Conservation (phyloP, 2,113 vertebrate genomes). For the Cynoglossus semilaevis region DNA sequence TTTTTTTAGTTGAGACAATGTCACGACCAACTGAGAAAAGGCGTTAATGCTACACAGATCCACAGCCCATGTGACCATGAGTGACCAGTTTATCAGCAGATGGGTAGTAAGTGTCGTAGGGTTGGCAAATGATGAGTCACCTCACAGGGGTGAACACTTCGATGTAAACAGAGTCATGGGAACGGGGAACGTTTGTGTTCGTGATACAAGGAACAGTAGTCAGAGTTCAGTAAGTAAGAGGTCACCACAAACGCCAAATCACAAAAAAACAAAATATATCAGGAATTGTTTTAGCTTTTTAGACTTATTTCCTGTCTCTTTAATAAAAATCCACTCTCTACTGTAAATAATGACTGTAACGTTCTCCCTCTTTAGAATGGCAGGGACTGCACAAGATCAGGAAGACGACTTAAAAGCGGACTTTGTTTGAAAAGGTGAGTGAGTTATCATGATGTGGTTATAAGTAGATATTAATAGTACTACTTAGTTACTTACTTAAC, state of each 20-base stretch:
- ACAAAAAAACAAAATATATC: accelerated
- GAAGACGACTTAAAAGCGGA: constrained; percentile 83
- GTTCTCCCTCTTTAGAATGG: constrained; percentile 71
- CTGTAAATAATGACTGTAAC: background rate
- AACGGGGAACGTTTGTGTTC: constrained; percentile 44
- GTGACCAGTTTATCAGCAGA: constrained; percentile 13
- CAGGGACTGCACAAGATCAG: constrained; percentile 71
- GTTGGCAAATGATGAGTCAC: constrained; percentile 15
- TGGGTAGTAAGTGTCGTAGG: constrained; percentile 8
- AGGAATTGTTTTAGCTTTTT: background rate
- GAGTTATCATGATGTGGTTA: background rate
- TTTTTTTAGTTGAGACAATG: too few species aligned
- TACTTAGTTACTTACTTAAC: too few species aligned
- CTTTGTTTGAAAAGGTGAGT: constrained; percentile 89
- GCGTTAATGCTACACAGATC: too few species aligned
- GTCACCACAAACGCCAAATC: constrained; percentile 1
- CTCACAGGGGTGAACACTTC: constrained; percentile 31
- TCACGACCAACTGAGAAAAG: too few species aligned
- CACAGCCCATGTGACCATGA: too few species aligned
- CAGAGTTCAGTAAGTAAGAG: constrained; percentile 60
- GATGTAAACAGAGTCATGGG: constrained; percentile 32
- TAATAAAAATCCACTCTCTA: too few species aligned
- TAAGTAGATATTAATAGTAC: too few species aligned
- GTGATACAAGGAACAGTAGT: constrained; percentile 33
- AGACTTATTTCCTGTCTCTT: too few species aligned